Evolutionary conservation across 1,140 invertebrate species (phyloP), one percentile per base, ranked within the genome.

Genomic region (Aphaenogaster rudis): DNA sequence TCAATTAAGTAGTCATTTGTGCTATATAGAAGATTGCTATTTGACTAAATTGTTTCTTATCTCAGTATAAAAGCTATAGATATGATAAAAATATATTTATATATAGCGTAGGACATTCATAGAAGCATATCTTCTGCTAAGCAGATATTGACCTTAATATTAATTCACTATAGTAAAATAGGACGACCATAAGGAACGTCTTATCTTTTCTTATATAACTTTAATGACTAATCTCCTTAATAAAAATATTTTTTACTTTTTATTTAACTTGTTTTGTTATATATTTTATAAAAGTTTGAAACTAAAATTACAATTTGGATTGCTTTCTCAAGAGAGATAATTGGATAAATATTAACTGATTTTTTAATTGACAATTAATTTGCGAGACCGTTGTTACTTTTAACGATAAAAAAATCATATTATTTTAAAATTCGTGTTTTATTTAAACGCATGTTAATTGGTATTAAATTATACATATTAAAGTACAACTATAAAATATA

Each of bases 21-120:
- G 9, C 3, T 11, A 28, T 11, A 28, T 33, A 36, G 7, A 50
- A 64, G n/a, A 52, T n/a, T 54, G n/a, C 15, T 63, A 48, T 63
- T 78, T 78, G 13, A 33, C 36, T 39, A 21, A 15, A 17, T 21
- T 36, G 39, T 66, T 45, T 66, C 28, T 80, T 52, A 80, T 67
- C 77, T 67, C 77, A 39, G 59, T 0, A 21, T 52, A 28, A 42
- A 79, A 13, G n/a, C 33, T 13, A 3, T 52, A 80, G 48, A 66
- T 67, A 42, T 52, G 45, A 80, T 79, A 42, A 67, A 36, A 80
- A 52, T 50, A 39, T 64, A 79, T 36, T 64, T 1, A 66, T 66
- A 48, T 80, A n/a, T 33, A 28, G 9, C 13, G 39, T 33, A 63
- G 21, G 2, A 63, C 2, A 5, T 39, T 78, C 33, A 36, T 64